Conservation (phyloP, 2,888 invertebrate genomes). For the Thereva nobilitata region DNA sequence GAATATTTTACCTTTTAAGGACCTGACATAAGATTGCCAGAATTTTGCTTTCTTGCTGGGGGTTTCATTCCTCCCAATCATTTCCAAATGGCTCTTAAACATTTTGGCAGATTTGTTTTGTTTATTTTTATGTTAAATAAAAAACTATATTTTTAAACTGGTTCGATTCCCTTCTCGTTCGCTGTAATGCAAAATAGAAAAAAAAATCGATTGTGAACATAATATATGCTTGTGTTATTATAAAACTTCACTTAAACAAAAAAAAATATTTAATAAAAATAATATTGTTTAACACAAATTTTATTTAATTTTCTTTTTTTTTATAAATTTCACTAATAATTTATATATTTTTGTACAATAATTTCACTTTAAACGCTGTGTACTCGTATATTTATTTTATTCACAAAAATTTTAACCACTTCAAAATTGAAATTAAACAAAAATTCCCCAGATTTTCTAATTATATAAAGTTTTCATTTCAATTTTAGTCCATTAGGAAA, state of each 20-base stretch:
- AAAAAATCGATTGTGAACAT: slow-evolving; percentile 14
- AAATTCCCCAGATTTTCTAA: too few relatives aligned
- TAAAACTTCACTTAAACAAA: slow-evolving; percentile 16
- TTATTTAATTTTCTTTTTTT: background rate
- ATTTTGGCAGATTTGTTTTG: slow-evolving; percentile 69
- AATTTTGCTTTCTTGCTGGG: slow-evolving; percentile 91
- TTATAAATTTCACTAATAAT: too few relatives aligned
- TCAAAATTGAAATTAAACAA: too few relatives aligned
- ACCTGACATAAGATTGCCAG: slow-evolving; percentile 92
- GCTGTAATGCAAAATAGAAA: slow-evolving; percentile 60
- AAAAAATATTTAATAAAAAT: slow-evolving; percentile 8
- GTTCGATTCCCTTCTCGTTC: slow-evolving; percentile 72
- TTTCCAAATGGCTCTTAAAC: slow-evolving; percentile 90
- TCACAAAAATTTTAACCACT: too few relatives aligned
- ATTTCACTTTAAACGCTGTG: too few relatives aligned
- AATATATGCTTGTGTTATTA: slow-evolving; percentile 9
- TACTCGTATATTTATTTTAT: too few relatives aligned
- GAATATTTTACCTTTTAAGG: slow-evolving; percentile 76
- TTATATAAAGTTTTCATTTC: too few relatives aligned
- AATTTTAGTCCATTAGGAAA: too few relatives aligned
- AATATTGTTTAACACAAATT: slow-evolving; percentile 7
- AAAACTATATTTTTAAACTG: slow-evolving; percentile 10
- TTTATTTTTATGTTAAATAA: slow-evolving; percentile 36
- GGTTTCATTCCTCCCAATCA: slow-evolving; percentile 91
- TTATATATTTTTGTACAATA: too few relatives aligned